A percentile compares a stretch with the other conserved stretches of the same genome.
These are phyloP conservation scores for Cantharis flavilabris DNA, from an alignment of 2,888 invertebrate species.

Conservation along the genomic window DNA sequence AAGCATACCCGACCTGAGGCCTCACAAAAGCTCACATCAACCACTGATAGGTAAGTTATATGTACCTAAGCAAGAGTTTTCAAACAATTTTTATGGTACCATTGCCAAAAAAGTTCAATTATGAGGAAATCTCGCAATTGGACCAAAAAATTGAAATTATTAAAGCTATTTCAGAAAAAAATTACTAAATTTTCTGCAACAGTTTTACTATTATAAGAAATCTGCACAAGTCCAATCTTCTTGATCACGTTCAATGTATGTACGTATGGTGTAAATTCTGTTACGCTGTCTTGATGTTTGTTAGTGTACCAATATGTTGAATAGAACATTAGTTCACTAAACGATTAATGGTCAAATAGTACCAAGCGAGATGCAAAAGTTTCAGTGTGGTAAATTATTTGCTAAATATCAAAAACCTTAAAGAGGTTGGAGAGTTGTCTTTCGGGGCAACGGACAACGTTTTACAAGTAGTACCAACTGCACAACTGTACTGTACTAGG, in stretches of 20 bases:
- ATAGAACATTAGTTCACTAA: not conserved
- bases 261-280: conserved; percentile 21
- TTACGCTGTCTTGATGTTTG: not conserved
- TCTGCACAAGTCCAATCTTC: conserved; percentile 27
- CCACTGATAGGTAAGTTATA: conserved; percentile 71
- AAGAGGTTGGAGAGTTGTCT: no score
- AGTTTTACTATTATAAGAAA: conserved; percentile 2
- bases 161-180: not conserved
- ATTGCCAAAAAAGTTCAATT: not conserved
- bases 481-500: no score
- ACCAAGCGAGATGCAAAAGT: not conserved
- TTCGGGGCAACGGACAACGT: no score
- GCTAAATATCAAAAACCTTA: not conserved
- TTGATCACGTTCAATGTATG: conserved; percentile 22
- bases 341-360: not conserved
- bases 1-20: conserved; percentile 85
- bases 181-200: not conserved
- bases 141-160: not conserved
- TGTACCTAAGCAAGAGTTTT: conserved; percentile 25
- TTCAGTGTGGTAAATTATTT: not conserved
- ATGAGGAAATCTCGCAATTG: not conserved
- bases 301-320: not conserved
- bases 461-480: no score
- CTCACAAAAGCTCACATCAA: conserved; percentile 73
- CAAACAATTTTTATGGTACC: conserved; percentile 1